Evolutionary conservation across 2,113 vertebrate species (phyloP).

Genomic region (Labrus mixtus): DNA sequence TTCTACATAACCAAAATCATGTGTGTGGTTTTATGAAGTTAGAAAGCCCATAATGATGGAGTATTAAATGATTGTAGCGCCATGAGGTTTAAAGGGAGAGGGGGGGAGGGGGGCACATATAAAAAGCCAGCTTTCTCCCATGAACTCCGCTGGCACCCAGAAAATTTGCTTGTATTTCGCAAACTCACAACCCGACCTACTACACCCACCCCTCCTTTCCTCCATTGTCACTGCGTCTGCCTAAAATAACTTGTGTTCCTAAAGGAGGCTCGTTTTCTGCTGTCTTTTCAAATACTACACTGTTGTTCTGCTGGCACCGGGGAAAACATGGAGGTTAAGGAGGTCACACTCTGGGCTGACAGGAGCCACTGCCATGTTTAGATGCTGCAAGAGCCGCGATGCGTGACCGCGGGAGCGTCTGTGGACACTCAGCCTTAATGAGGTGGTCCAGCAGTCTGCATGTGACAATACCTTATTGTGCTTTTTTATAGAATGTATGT

Average conservation of each 20-base stretch:
- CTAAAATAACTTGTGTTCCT: constrained; percentile 71
- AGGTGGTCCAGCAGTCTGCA: constrained; percentile 37
- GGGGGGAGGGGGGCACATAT: constrained; percentile 28
- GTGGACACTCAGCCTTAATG: constrained; percentile 53
- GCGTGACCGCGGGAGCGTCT: constrained; percentile 46
- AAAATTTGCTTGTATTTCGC: constrained; percentile 62
- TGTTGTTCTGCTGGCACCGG: constrained; percentile 57
- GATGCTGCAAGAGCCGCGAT: constrained; percentile 49
- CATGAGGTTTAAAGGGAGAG: constrained; percentile 69
- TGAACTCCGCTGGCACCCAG: constrained; percentile 73
- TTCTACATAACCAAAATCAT: constrained; percentile 75
- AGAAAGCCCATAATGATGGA: constrained; percentile 75
- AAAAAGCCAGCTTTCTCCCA: constrained; percentile 69
- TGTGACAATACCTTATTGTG: constrained; percentile 32
- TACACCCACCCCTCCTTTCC: constrained; percentile 50
- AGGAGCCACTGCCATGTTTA: constrained; percentile 66
- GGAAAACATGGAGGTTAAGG: constrained; percentile 45
- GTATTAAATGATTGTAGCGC: constrained; percentile 78
- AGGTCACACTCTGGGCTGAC: constrained; percentile 52
- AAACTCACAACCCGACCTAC: constrained; percentile 56
- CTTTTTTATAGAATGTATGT: constrained; percentile 14
- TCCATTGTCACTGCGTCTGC: constrained; percentile 65
- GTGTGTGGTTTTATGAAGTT: constrained; percentile 78
- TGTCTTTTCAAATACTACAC: constrained; percentile 57
- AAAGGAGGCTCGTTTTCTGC: constrained; percentile 57